Evolutionary conservation across 2,888 invertebrate species (phyloP), one percentile per base, ranked within the genome.

Genomic region (Hoplodrina ambigua): DNA sequence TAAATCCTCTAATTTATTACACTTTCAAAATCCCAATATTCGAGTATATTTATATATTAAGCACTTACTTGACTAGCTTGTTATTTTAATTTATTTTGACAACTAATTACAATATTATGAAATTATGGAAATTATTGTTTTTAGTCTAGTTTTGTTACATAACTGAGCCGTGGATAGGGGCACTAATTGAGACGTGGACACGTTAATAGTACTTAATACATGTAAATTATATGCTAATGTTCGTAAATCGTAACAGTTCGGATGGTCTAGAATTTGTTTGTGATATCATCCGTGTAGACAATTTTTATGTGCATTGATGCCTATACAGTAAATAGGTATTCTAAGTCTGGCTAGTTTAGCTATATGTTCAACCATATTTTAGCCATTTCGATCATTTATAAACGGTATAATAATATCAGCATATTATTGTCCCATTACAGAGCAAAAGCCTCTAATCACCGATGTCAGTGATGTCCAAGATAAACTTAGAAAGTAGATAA

Each of bases 11-110:
- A 54, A 65, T 69, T 67, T 75, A 68, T 71, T 57, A 37, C 55
- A 71, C 85, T 83, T 85, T 80, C 81, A 62, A 80, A 73, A 66
- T 56, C 20, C 53, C 17, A 41, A 73, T 57, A 72, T 76, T 60
- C 49, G 46, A 50, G n/a, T 30, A 58, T 61, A 74, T 64, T 71
- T 60, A 33, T 54, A 8, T 8, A 37, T 33, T 8, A 25, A 65
- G 30, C 58, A 55, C 19, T 25, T 33, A 17, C 20, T 75, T 46
- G 30, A 19, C 1, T 46, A 68, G 30, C 49, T 60, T 10, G 50
- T 73, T 60, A 67, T 62, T 54, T 72, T 41, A 68, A 79, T 78
- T 57, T 75, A 80, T 80, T 58, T 75, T 52, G 50, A 62, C 57
- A 69, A 65, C 50, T 41, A 10, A 49, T 60, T 49, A 53, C 15